Evolutionary conservation across 2,113 vertebrate species (phyloP).

Genomic region (Harpagus bidentatus): DNA sequence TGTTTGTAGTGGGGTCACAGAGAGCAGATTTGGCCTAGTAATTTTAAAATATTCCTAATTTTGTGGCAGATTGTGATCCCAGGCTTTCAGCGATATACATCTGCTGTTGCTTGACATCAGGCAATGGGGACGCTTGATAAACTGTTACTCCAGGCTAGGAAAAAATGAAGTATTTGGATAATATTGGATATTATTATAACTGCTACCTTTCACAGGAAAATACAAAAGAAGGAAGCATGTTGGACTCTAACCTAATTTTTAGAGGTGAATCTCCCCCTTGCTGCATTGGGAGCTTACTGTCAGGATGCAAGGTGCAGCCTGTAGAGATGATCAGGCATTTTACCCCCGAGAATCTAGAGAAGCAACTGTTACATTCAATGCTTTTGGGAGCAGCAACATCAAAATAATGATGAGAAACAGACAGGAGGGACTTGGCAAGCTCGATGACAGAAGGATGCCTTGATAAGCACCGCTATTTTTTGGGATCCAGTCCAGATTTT

Average conservation of each 20-base stretch:
- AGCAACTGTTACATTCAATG: neutral
- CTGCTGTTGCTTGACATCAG: neutral
- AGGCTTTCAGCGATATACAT: neutral
- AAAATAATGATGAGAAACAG: neutral
- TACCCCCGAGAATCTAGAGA: neutral
- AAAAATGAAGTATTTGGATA: neutral
- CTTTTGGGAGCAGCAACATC: neutral
- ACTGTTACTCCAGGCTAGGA: neutral
- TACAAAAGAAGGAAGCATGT: neutral
- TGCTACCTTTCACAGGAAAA: neutral
- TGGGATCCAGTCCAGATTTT: conserved; percentile 25
- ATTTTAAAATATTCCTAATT: neutral
- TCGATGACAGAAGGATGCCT: neutral
- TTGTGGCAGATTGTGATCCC: neutral
- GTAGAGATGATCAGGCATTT: neutral
- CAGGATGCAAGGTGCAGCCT: neutral
- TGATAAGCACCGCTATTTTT: neutral
- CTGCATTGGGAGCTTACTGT: neutral
- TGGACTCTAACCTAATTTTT: neutral
- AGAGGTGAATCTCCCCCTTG: neutral
- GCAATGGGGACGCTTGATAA: neutral
- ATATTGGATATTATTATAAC: neutral
- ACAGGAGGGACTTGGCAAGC: neutral
- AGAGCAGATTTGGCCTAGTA: neutral
- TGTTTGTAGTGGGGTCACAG: neutral